Conservation (phyloP, 1,140 invertebrate species). For the Sitobion miscanthi region DNA sequence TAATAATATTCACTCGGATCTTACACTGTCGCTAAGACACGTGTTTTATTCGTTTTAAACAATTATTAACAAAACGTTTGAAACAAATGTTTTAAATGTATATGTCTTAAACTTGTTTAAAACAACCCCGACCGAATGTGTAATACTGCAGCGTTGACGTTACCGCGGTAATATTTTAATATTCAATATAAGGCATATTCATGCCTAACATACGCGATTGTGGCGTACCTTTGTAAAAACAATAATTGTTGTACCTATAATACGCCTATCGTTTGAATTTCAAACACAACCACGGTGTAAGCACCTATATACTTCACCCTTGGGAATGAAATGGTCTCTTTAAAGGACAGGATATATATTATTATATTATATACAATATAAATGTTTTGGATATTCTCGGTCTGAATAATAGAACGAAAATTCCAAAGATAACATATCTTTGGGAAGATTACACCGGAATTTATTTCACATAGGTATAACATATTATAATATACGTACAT, state of each 20-base stretch:
- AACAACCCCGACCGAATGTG: no score
- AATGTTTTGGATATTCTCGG: not conserved
- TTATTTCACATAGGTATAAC: not conserved
- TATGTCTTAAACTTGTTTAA: no score
- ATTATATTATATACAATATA: not conserved
- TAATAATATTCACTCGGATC: no score
- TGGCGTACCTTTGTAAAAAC: not conserved
- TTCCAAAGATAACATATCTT: not conserved
- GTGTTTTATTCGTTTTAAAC: no score
- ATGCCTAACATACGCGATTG: no score
- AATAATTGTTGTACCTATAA: not conserved
- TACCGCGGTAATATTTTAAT: not conserved
- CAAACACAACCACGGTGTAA: not conserved
- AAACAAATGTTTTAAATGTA: no score
- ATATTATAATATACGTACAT: no score
- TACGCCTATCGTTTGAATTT: not conserved
- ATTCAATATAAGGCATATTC: not conserved
- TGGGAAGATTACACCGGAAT: not conserved
- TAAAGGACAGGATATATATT: not conserved
- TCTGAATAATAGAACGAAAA: not conserved
- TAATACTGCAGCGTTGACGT: no score
- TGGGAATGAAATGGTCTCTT: not conserved
- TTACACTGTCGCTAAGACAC: no score
- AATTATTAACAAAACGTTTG: no score
- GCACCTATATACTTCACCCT: not conserved